Evolutionary conservation across 2,113 vertebrate species (phyloP).

Genomic region (Percina caprodes): DNA sequence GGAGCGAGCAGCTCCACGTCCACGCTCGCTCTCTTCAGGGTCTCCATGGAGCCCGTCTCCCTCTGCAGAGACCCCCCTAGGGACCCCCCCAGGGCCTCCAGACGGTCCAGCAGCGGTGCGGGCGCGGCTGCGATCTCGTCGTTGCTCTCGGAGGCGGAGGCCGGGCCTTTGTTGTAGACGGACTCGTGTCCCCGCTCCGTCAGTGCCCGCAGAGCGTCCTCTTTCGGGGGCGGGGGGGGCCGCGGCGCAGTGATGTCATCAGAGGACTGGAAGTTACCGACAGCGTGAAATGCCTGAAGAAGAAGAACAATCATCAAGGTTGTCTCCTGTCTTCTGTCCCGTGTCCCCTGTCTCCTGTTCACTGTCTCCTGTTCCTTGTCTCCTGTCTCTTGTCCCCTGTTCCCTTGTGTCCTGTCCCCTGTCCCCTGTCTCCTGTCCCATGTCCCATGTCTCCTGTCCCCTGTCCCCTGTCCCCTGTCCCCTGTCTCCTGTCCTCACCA

Average conservation of each 20-base stretch:
- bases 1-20: constrained; percentile 94
- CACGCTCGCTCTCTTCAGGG: constrained; percentile 93
- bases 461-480: too few relatives aligned
- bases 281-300: constrained; percentile 91
- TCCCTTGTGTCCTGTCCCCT: too few relatives aligned
- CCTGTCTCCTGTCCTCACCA: constrained; percentile 82
- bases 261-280: constrained; percentile 91
- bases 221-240: constrained; percentile 45
- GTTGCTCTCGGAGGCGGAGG: constrained; percentile 90
- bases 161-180: constrained; percentile 93
- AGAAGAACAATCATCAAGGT: too few relatives aligned
- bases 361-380: too few relatives aligned
- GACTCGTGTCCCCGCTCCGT: constrained; percentile 94
- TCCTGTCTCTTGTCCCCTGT: too few relatives aligned
- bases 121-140: constrained; percentile 89
- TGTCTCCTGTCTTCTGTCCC: too few relatives aligned
- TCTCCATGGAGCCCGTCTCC: constrained; percentile 89
- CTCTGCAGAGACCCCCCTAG: constrained; percentile 71
- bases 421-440: too few relatives aligned
- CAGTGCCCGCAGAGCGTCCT: constrained; percentile 90
- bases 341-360: too few relatives aligned
- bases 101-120: constrained; percentile 79
- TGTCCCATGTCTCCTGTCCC: too few relatives aligned
- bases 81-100: constrained; percentile 46
- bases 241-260: constrained; percentile 60